phyloP scores from a whole-genome alignment of 2,113 vertebrate species.

The Thomomys bottae region DNA sequence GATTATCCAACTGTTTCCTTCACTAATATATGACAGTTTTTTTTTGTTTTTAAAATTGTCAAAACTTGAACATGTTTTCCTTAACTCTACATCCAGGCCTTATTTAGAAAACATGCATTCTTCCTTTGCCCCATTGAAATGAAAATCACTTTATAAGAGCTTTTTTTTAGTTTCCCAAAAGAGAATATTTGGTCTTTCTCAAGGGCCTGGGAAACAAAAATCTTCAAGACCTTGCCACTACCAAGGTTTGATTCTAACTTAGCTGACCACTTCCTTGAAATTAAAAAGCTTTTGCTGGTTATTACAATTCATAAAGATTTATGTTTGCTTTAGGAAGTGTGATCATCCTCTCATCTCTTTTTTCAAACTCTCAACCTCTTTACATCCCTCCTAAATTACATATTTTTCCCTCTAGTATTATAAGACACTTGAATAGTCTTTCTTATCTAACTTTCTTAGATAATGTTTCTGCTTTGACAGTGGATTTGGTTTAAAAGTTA shows the following conservation, averaged over 20 bases:
- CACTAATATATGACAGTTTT: too few species aligned
- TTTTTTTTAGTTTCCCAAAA: background rate
- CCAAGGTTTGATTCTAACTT: background rate
- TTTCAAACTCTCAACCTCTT: background rate
- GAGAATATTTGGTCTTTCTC: background rate
- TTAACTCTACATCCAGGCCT: background rate
- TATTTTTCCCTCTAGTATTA: background rate
- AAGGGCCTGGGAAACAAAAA: background rate
- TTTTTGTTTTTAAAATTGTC: too few species aligned
- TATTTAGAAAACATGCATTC: background rate
- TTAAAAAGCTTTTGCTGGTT: background rate
- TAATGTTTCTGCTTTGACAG: background rate
- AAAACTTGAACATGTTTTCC: background rate
- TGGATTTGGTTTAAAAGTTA: background rate
- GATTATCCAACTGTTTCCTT: fast-evolving
- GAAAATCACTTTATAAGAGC: background rate
- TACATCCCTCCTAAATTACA: background rate
- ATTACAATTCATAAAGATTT: background rate
- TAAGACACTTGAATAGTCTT: background rate
- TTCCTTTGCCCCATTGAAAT: background rate
- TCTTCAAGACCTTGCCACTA: background rate
- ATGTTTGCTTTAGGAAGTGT: background rate
- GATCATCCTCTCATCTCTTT: too few species aligned
- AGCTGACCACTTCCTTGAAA: background rate
- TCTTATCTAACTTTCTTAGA: background rate